Base-by-base conservation (phyloP, 2,888 invertebrate genomes). In the Ornithoptera alexandrae region DNA sequence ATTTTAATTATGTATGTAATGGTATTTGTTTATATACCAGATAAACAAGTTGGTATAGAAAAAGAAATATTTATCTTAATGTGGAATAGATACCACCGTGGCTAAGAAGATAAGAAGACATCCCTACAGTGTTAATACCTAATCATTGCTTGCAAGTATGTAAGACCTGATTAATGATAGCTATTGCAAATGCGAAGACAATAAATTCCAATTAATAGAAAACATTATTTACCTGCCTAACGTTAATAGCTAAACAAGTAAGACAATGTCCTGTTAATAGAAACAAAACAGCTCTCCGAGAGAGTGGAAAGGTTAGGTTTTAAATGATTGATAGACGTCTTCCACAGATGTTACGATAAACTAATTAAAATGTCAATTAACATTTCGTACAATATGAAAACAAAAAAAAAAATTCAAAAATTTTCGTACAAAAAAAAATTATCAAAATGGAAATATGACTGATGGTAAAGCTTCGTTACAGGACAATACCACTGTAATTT, bases 171-270 rank as follows among this genome's bases (percentile, higher is more conserved):
- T 70, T 67, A 70, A 70, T 70, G 64, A 57, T 70, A 76, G 75
- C 72, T 72, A 74, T 72, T 72, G 60, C 50, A 61, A 70, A 70
- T 30, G 66, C 61, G 42, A 65, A 72, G 72, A 76, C 80, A 75
- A 81, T 82, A 79, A 80, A 81, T 81, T 77, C 78, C 74, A 76
- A 82, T 80, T 81, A 79, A 80, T 80, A 76, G 79, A 79, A 76
- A 76, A 75, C 77, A 82, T 82, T 80, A 77, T 75, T 81, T 76
- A 77, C 73, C 72, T 73, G 71, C 75, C 72, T 74, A 73, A 74
- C 77, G 75, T 67, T 76, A 73, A 74, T 74, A 75, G 74, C 76
- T 72, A 74, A 65, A 78, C 76, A 74, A 74, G 74, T 72, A 71
- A 73, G 72, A 74, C 72, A 65, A 65, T 69, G 57, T 62, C 30